Percentiles rank a stretch among this genome's conserved stretches.
These are phyloP conservation scores for Dipodomys merriami DNA, from an alignment of 2,113 vertebrate genomes.

Conservation along the genomic window DNA sequence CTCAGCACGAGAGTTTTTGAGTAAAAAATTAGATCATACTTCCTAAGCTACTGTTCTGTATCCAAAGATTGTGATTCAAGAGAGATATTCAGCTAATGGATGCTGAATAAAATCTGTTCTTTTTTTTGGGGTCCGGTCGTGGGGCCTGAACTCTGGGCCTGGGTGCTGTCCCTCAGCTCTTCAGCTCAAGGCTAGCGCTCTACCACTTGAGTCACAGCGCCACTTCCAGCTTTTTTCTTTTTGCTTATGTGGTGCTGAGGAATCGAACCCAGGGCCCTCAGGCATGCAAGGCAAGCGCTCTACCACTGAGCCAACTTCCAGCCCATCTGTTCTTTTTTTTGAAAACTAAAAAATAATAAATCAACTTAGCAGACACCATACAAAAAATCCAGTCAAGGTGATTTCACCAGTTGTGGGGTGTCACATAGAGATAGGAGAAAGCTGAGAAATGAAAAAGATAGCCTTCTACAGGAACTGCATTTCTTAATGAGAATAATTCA, in stretches of 20 bases:
- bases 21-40: constrained; percentile 47
- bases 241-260: too few relatives aligned
- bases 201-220: too few relatives aligned
- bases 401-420: constrained; percentile 17
- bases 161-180: too few relatives aligned
- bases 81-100: constrained; percentile 48
- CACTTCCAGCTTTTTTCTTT: too few relatives aligned
- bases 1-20: constrained; percentile 9
- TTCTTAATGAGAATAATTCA: constrained; percentile 28
- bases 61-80: constrained; percentile 22
- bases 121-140: too few relatives aligned
- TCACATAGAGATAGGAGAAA: neutral
- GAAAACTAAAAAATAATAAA: constrained; percentile 45
- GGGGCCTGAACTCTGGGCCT: too few relatives aligned
- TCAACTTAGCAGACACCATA: neutral
- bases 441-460: too few relatives aligned
- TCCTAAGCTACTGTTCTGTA: constrained; percentile 19
- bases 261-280: too few relatives aligned
- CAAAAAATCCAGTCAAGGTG: constrained; percentile 24
- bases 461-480: constrained; percentile 35
- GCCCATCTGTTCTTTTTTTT: neutral
- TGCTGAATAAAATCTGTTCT: constrained; percentile 43
- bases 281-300: too few relatives aligned
- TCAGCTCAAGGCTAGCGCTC: too few relatives aligned
- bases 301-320: too few relatives aligned